Percentiles rank a stretch among this genome's conserved stretches.
Evolutionary conservation across 1,140 invertebrate species (phyloP).

Genomic region (Drosophila paulistorum): DNA sequence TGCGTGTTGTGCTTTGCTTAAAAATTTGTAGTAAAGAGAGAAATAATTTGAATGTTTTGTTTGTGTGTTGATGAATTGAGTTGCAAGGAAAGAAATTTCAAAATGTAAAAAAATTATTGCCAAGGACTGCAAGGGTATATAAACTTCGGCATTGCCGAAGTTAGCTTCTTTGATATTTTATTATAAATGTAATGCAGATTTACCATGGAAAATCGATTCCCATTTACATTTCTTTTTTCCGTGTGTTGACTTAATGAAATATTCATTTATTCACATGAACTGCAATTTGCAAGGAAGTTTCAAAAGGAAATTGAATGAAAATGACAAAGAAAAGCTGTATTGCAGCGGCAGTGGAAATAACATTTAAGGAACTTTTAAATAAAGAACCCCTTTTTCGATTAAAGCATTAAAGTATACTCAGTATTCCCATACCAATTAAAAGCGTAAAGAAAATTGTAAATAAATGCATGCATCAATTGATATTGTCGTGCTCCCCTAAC

Average conservation of each 20-base stretch:
- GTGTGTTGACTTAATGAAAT: conserved; percentile 44
- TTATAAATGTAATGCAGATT: not conserved
- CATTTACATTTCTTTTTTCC: conserved; percentile 1
- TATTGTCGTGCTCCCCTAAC: not conserved
- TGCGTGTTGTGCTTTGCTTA: too few species aligned
- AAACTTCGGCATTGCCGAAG: too few species aligned
- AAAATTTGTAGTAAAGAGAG: too few species aligned
- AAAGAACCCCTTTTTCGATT: not conserved
- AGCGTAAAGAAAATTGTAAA: conserved; percentile 3
- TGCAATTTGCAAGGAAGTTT: conserved; percentile 41
- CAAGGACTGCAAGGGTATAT: too few species aligned
- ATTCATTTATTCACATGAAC: conserved; percentile 61
- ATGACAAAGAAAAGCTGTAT: not conserved
- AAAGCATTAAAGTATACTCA: not conserved
- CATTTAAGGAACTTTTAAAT: not conserved
- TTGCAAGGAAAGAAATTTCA: too few species aligned
- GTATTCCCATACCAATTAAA: conserved; percentile 10
- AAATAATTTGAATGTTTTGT: too few species aligned
- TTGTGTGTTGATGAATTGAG: too few species aligned
- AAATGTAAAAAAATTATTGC: too few species aligned
- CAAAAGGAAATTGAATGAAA: conserved; percentile 44
- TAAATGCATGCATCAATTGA: conserved; percentile 16
- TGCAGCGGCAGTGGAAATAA: not conserved
- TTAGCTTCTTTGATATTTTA: too few species aligned
- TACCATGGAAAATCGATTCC: conserved; percentile 46